Conservation (phyloP, 2,888 invertebrate species). For the Agrypnus murinus region DNA sequence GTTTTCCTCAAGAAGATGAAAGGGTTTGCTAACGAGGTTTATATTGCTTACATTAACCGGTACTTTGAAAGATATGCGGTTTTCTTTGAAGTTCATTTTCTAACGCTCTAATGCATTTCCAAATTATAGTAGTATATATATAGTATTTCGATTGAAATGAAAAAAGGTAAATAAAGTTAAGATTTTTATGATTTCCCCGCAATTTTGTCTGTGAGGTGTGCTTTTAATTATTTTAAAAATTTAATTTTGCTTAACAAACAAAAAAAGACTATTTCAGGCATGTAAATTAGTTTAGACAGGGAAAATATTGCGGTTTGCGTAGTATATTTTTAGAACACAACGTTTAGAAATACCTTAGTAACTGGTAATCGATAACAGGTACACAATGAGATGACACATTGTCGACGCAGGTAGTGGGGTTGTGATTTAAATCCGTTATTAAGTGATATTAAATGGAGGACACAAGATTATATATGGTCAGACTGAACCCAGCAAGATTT, state of each 20-base stretch:
- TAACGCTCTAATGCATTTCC: neutral
- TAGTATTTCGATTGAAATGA: too few relatives aligned
- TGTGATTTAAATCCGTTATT: constrained; percentile 26
- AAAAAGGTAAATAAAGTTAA: too few relatives aligned
- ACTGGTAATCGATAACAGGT: constrained; percentile 10
- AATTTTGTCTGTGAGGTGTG: neutral
- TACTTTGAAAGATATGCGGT: neutral
- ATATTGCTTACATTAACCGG: neutral
- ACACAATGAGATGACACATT: constrained; percentile 8
- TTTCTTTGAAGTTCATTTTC: constrained; percentile 11
- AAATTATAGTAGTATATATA: too few relatives aligned
- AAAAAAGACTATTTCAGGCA: neutral
- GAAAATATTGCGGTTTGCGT: neutral
- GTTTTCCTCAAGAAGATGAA: neutral
- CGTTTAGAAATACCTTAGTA: constrained; percentile 18
- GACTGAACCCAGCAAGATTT: neutral
- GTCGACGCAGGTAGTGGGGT: constrained; percentile 21
- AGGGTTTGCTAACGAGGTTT: neutral
- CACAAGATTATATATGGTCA: too few relatives aligned
- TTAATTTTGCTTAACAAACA: neutral
- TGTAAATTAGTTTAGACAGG: neutral
- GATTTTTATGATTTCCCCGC: too few relatives aligned
- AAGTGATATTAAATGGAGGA: constrained; percentile 22
- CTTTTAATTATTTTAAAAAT: neutral
- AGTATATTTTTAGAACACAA: constrained; percentile 5